A percentile compares a stretch with the other conserved stretches of the same genome.
Conservation (phyloP, 2,113 vertebrate species). For the Benitochromis conjunctus region DNA sequence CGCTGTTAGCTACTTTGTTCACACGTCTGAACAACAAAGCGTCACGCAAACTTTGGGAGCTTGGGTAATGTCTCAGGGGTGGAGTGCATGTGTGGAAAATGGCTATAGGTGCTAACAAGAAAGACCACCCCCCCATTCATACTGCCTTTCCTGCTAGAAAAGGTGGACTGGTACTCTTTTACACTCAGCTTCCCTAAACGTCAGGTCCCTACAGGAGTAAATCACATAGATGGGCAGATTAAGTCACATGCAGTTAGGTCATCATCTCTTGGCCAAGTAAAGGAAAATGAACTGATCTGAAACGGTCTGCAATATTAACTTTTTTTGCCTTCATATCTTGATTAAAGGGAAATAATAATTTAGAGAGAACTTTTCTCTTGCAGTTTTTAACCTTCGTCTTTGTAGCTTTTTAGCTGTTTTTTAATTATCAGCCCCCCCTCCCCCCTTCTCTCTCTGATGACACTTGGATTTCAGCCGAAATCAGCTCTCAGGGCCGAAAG, state of each 20-base stretch:
- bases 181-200: background rate
- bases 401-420: background rate
- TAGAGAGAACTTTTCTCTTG: background rate
- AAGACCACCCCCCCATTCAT: background rate
- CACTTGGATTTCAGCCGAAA: slow-evolving; percentile 59
- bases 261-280: background rate
- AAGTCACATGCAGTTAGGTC: background rate
- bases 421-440: background rate
- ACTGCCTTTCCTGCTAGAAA: background rate
- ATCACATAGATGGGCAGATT: background rate
- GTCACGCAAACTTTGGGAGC: background rate
- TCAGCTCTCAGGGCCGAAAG: slow-evolving; percentile 22
- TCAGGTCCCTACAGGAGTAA: background rate
- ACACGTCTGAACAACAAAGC: background rate
- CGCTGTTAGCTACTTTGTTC: background rate
- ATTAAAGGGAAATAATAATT: background rate
- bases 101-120: background rate
- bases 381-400: background rate
- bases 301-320: background rate
- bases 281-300: background rate
- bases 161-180: background rate
- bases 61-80: background rate
- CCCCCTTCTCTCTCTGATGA: slow-evolving; percentile 10
- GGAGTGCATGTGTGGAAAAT: background rate
- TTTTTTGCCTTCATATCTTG: background rate